These are phyloP conservation scores for Trilocha varians DNA, from an alignment of 2,888 invertebrate genomes.

Conservation along the genomic window DNA sequence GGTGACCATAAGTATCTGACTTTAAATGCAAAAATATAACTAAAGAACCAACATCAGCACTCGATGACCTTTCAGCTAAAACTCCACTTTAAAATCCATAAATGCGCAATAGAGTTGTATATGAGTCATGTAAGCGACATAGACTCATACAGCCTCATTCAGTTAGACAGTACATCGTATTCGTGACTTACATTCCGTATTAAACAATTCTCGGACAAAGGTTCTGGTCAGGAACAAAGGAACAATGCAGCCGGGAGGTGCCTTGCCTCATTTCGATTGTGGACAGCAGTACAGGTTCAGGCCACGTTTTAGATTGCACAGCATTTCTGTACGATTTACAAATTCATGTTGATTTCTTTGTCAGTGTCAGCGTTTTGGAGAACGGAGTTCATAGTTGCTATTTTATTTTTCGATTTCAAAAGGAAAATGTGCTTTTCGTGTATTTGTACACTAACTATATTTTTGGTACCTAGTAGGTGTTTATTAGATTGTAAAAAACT, in stretches of 20 bases:
- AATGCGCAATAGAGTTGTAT: slow-evolving; percentile 44
- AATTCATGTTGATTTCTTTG: not conserved
- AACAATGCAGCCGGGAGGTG: slow-evolving; percentile 58
- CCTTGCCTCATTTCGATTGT: slow-evolving; percentile 64
- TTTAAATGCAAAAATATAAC: no score
- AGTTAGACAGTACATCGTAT: slow-evolving; percentile 62
- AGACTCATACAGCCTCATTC: slow-evolving; percentile 51
- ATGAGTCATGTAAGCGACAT: slow-evolving; percentile 31
- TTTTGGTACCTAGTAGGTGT: no score
- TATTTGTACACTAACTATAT: no score
- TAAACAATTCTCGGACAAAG: slow-evolving; percentile 72
- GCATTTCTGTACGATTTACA: not conserved
- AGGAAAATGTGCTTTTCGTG: no score
- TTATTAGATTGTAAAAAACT: no score
- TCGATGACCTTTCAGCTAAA: no score
- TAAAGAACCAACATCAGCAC: no score
- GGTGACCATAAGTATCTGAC: no score
- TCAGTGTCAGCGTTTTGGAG: no score
- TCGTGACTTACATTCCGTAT: slow-evolving; percentile 72
- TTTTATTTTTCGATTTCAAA: no score
- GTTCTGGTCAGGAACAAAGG: slow-evolving; percentile 67
- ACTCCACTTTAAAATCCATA: slow-evolving; percentile 1
- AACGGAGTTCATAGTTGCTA: no score
- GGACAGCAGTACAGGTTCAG: slow-evolving; percentile 29
- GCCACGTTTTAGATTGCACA: not conserved